Evolutionary conservation across 1,140 invertebrate species (phyloP), one percentile per base, ranked within the genome.

Genomic region (Brachionus sp.): DNA sequence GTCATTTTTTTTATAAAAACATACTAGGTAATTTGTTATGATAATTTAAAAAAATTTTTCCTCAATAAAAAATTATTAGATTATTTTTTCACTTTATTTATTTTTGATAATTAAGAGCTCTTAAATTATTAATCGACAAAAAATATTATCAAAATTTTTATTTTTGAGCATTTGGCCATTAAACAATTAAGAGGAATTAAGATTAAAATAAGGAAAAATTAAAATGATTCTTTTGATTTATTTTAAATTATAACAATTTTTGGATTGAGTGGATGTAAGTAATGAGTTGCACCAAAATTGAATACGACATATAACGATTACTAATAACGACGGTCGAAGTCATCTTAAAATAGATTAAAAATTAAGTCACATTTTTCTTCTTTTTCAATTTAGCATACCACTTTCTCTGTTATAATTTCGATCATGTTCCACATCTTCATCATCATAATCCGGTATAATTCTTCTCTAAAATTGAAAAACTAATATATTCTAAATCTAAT

Each of bases 391-490:
- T 46, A 35, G 33, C 5, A 37, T 66, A 80, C 62, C 77, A 16
- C 33, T 80, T 12, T 80, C 50, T 62, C 46, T 25, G 50, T 80
- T 80, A 44, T 62, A 57, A 37, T 66, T 25, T 80, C 77, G 19
- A n/a, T 80, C 77, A 35, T 80, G 62, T 66, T 80, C 77, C 5
- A 64, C 35, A 44, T 80, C 77, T 12, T 57, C 50, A 44, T 80
- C 77, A 35, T 77, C 46, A 13, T 80, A 39, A 66, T 57, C 77
- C 50, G 33, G 53, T 12, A 80, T 42, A 13, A 80, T 80, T 62
- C 77, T 46, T 44, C 77, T 57, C 77, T 80, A 12, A 46, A n/a
- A 6, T 16, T 16, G 16, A 25, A 50, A 78, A 57, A 78, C 3
- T 33, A n/a, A 16, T 16, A n/a, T 29, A 29, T 19, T n/a, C 5